Base-by-base conservation (phyloP, 2,113 vertebrate species). In the Rhadina sibilatrix region DNA sequence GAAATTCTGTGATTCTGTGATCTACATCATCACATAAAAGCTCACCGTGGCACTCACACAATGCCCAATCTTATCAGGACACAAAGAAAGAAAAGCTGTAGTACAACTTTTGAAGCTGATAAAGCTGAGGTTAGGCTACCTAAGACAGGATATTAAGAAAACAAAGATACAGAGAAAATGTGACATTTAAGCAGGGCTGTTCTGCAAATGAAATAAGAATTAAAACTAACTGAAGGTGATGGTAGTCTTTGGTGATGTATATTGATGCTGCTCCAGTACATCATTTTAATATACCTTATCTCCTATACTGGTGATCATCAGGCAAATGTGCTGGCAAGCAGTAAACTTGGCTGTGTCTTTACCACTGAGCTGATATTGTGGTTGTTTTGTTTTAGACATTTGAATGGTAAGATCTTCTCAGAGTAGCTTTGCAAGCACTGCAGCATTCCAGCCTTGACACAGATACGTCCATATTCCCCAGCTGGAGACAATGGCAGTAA, bases 31-130 rank as follows among this genome's bases (percentile, higher is more conserved):
- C 27, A 46, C 30, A 28, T 25, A 70, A 59, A 54, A 89, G 21
- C 47, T 59, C 1, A 0, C 30, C 30, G 35, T 2, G 1, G 27
- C 44, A 52, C 54, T 79, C 38, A 71, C 24, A 66, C 6, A 60
- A 38, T 4, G 18, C 10, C 37, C 35, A 54, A 15, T 31, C 30
- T 66, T 63, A 64, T 15, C 37, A 65, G n/a, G 46, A 49, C 30
- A 52, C 44, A 61, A 70, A 9, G 81, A 72, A 65, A 85, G 38
- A 69, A 89, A 79, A 90, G 17, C 28, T 21, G 24, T 15, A 53
- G 57, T 47, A 66, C 28, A 57, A 14, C 7, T 37, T 61, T 56
- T 60, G 70, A 79, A 56, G 19, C 12, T 54, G 65, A 86, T 56
- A 85, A 85, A 79, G 49, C 49, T 35, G 46, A 33, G 33, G 28